Conservation (phyloP, 2,797 vertebrate species). For the Lophius americanus region DNA sequence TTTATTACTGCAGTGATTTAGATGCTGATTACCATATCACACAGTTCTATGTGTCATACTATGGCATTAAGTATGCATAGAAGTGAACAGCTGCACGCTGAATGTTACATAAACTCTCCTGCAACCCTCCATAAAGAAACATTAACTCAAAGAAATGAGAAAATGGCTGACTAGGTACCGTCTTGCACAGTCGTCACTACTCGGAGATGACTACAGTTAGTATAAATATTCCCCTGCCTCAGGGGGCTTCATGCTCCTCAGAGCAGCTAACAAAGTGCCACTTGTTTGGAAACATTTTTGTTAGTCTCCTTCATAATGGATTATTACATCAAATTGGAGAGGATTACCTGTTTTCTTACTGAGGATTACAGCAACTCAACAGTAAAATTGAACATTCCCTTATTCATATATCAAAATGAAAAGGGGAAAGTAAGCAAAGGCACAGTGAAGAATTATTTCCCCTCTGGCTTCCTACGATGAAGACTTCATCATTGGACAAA, state of each 20-base stretch:
- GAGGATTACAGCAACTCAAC: no score
- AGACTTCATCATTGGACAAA: no score
- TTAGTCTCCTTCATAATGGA: no score
- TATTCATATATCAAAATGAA: neutral
- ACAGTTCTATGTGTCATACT: neutral
- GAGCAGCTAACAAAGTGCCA: conserved; percentile 24
- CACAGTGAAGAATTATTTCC: neutral
- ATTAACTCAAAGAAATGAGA: no score
- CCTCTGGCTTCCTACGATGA: no score
- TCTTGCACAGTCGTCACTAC: conserved; percentile 11
- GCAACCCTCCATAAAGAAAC: neutral
- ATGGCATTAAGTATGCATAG: neutral
- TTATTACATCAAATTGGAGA: no score
- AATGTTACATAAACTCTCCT: conserved; percentile 43
- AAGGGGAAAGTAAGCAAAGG: neutral
- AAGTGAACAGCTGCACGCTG: conserved; percentile 27
- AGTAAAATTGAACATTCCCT: neutral
- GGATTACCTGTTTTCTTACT: no score
- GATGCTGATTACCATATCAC: no score
- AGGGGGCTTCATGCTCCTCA: neutral
- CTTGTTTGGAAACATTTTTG: conserved; percentile 9
- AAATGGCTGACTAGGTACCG: conserved; percentile 29
- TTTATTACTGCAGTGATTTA: no score
- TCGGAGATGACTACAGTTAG: conserved; percentile 7
- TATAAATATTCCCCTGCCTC: conserved; percentile 14